These are phyloP conservation scores for Cossypha caffra DNA, from an alignment of 2,797 vertebrate species.

Conservation along the genomic window DNA sequence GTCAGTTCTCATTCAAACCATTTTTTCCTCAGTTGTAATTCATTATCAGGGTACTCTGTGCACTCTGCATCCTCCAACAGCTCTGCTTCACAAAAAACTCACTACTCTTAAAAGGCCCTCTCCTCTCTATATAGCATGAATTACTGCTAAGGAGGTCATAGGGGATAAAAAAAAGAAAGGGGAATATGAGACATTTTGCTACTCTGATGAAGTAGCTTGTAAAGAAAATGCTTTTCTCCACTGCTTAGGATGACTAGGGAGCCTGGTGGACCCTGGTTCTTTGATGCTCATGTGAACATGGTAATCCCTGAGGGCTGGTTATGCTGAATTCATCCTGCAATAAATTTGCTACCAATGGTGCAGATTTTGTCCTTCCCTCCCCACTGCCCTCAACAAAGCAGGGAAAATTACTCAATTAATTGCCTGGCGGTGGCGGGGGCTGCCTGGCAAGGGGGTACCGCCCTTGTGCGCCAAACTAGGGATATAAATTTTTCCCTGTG, in stretches of 20 bases:
- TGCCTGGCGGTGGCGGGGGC: neutral
- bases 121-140: slow-evolving; percentile 1
- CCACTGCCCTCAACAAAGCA: neutral
- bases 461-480: slow-evolving; percentile 73
- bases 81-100: neutral
- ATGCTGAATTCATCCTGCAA: neutral
- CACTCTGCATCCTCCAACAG: neutral
- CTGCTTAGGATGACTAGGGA: slow-evolving; percentile 37
- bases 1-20: neutral
- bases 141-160: neutral
- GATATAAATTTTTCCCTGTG: slow-evolving; percentile 85
- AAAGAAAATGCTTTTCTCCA: slow-evolving; percentile 5
- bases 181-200: neutral
- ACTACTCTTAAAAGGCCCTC: neutral
- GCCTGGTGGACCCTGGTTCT: slow-evolving; percentile 64
- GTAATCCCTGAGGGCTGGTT: slow-evolving; percentile 34
- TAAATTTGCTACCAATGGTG: slow-evolving; percentile 47
- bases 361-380: slow-evolving; percentile 55
- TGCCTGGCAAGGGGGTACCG: slow-evolving; percentile 16
- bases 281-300: neutral
- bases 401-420: slow-evolving; percentile 40
- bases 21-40: slow-evolving; percentile 16
- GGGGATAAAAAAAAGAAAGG: fast-evolving
- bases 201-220: neutral
- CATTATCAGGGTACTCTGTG: neutral